Conservation (phyloP, 2,888 invertebrate species). For the Stenurella melanura region DNA sequence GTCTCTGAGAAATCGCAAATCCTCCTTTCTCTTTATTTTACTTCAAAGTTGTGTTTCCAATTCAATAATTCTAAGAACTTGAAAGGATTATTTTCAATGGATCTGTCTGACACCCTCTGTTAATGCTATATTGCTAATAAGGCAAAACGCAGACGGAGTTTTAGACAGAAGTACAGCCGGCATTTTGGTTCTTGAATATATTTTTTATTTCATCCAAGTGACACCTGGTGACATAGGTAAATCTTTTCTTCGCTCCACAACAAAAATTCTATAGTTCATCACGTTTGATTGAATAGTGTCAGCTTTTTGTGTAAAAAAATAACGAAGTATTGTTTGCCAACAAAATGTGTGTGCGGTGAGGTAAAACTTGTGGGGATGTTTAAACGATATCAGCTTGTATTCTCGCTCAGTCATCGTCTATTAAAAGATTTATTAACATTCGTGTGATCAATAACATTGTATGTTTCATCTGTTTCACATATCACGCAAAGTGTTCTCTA, state of each 20-base stretch:
- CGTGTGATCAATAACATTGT: no score
- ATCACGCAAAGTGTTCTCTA: no score
- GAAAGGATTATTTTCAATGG: neutral
- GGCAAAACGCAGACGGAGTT: constrained; percentile 2
- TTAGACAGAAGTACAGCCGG: neutral
- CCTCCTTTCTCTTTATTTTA: no score
- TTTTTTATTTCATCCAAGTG: constrained; percentile 16
- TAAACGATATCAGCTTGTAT: neutral
- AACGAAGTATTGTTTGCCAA: neutral
- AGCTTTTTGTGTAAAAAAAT: neutral
- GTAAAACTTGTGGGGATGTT: neutral
- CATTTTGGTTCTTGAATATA: neutral
- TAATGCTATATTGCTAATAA: neutral
- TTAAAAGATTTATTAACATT: no score
- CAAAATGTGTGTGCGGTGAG: neutral
- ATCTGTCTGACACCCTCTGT: neutral
- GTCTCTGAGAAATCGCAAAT: no score
- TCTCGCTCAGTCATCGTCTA: neutral
- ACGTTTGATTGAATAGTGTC: neutral
- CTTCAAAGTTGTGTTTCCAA: neutral
- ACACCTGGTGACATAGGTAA: constrained; percentile 42
- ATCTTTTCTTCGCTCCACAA: constrained; percentile 8
- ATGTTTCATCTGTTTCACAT: no score
- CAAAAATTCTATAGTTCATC: constrained; percentile 3
- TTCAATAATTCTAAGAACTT: neutral